phyloP scores from a whole-genome alignment of 37 sponge, comb jelly and placozoan species.

The Petrosia ficiformis region DNA sequence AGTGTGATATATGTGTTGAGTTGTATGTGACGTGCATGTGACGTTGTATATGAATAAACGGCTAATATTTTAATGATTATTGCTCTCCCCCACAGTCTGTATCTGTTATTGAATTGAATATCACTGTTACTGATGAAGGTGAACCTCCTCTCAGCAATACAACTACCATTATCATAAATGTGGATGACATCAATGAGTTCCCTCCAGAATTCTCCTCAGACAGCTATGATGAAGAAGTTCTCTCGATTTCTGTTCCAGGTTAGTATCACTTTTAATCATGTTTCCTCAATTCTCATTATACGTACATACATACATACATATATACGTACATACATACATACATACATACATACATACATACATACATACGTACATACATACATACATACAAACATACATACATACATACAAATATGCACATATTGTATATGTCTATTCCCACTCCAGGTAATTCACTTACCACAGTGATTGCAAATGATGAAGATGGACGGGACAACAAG shows the following conservation, averaged over 20 bases:
- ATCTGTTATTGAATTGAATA: neutral
- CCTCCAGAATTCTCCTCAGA: constrained; percentile 21
- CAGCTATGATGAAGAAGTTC: neutral
- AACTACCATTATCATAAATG: constrained; percentile 4
- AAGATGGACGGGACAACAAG: constrained; percentile 42
- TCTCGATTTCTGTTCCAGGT: no score
- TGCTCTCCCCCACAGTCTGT: constrained; percentile 15
- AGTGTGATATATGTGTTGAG: no score
- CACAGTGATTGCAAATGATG: constrained; percentile 48
- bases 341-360: no score
- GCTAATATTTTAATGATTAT: neutral
- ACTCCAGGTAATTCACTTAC: constrained; percentile 23
- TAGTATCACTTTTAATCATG: no score
- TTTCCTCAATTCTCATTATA: neutral
- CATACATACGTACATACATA: no score
- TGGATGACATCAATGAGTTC: constrained; percentile 52
- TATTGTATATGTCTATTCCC: constrained; percentile 1
- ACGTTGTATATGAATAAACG: neutral
- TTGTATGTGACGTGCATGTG: neutral
- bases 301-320: no score
- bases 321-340: no score
- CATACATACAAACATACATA: no score
- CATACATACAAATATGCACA: neutral
- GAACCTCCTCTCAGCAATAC: constrained; percentile 10
- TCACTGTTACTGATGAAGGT: constrained; percentile 39